Conservation (phyloP, 2,888 invertebrate species). For the Cynaeus angustus region DNA sequence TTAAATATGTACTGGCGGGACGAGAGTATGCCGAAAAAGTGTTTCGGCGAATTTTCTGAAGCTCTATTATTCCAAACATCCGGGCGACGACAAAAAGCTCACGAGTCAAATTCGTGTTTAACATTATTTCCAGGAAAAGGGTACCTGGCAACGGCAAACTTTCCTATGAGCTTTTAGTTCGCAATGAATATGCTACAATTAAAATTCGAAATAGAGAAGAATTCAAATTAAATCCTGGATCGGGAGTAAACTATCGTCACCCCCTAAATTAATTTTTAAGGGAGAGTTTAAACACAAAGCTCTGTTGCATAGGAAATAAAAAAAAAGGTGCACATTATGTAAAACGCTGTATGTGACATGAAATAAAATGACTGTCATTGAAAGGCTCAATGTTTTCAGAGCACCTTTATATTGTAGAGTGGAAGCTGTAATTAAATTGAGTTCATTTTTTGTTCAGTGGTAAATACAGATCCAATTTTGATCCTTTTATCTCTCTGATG, state of each 20-base stretch:
- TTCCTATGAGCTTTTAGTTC: background rate
- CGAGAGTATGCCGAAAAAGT: slow-evolving; percentile 5
- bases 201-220: too few relatives aligned
- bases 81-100: background rate
- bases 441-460: slow-evolving; percentile 9
- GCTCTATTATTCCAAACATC: slow-evolving; percentile 10
- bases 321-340: too few relatives aligned
- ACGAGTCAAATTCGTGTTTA: slow-evolving; percentile 3
- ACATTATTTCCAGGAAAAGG: background rate
- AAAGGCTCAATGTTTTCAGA: too few relatives aligned
- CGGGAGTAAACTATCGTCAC: too few relatives aligned
- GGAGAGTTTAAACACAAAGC: too few relatives aligned
- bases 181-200: too few relatives aligned
- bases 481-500: slow-evolving; percentile 16
- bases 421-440: background rate
- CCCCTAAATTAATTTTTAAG: too few relatives aligned
- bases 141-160: background rate
- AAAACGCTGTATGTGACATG: too few relatives aligned
- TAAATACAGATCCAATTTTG: slow-evolving; percentile 4
- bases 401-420: too few relatives aligned
- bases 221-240: too few relatives aligned
- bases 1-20: slow-evolving; percentile 26
- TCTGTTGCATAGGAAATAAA: too few relatives aligned
- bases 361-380: too few relatives aligned
- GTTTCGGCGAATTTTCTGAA: slow-evolving; percentile 15